phyloP scores from a whole-genome alignment of 2,888 invertebrate species.

The Xylota sylvarum region DNA sequence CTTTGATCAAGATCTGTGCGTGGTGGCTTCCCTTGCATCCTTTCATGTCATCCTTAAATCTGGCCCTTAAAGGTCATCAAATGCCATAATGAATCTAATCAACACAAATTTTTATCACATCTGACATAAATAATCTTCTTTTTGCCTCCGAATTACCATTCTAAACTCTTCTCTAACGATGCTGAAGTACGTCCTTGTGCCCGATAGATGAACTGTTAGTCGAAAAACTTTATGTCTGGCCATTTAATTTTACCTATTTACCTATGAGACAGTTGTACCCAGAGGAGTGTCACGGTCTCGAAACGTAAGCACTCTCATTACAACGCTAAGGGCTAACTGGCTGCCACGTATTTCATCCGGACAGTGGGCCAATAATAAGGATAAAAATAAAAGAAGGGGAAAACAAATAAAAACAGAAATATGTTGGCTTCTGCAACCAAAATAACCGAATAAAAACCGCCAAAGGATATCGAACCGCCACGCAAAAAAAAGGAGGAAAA shows the following conservation, averaged over 20 bases:
- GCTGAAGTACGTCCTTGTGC: background rate
- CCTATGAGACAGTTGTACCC: background rate
- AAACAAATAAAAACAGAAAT: constrained; percentile 20
- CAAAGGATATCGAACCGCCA: constrained; percentile 63
- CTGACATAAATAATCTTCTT: background rate
- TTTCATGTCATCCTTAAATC: background rate
- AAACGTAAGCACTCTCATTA: constrained; percentile 34
- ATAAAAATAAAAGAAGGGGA: constrained; percentile 31
- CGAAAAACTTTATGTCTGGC: constrained; percentile 29
- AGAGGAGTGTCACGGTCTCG: constrained; percentile 16
- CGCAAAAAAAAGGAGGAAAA: constrained; percentile 30
- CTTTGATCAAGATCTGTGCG: background rate
- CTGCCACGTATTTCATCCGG: constrained; percentile 6
- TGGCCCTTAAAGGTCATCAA: constrained; percentile 31
- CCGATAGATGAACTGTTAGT: background rate
- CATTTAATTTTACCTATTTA: constrained; percentile 23
- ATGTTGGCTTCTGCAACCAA: constrained; percentile 18
- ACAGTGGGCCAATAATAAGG: constrained; percentile 26
- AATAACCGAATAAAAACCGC: constrained; percentile 64
- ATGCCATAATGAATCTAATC: constrained; percentile 42
- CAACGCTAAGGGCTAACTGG: background rate
- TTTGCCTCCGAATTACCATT: background rate
- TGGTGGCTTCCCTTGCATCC: background rate
- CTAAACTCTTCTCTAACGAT: background rate
- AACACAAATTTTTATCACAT: constrained; percentile 26